Evolutionary conservation across 1,140 invertebrate genomes (phyloP), one percentile per base, ranked within the genome.

Genomic region (Polyergus mexicanus): DNA sequence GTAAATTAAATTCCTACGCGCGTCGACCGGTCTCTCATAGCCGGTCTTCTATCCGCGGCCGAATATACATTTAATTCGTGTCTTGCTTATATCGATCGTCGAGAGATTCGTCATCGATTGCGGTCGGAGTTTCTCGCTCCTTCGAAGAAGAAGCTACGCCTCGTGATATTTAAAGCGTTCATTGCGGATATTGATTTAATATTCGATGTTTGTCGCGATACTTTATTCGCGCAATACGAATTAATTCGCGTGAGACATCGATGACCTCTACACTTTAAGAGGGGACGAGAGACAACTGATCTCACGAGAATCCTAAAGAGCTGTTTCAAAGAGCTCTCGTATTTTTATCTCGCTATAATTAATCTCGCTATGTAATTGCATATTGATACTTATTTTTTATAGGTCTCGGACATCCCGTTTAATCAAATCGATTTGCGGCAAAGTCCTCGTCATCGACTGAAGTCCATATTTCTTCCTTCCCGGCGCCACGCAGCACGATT

Each of bases 1-100:
- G 54, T 68, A 74, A 83, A 83, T 83, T 83, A 74, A 83, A 83
- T 83, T 72, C 54, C 68, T 44, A 83, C n/a, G 54, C 38, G 38
- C 51, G 58, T 13, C 58, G 60, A 60, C 25, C 66, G 51, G 35
- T 11, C 2, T 11, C 2, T 16, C 44, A 32, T 66, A 47, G 44
- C 62, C 56, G 22, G 68, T 83, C 54, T 72, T 47, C 38, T 72
- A 63, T 2, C n/a, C 54, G 38, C n/a, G 66, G n/a, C 7, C 38
- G 38, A 83, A 83, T 83, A 72, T 83, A 51, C 47, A 51, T 16
- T 51, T 51, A 83, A 83, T 83, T 83, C n/a, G 38, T 51, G 47
- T 13, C 35, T 25, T 4, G 76, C 22, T 71, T 74, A 60, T 83
- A 83, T 74, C 13, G 78, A 81, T 81, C 7, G 71, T 51, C 44